These are phyloP conservation scores for Nephila pilipes DNA, from an alignment of 1,140 invertebrate species.

Conservation along the genomic window DNA sequence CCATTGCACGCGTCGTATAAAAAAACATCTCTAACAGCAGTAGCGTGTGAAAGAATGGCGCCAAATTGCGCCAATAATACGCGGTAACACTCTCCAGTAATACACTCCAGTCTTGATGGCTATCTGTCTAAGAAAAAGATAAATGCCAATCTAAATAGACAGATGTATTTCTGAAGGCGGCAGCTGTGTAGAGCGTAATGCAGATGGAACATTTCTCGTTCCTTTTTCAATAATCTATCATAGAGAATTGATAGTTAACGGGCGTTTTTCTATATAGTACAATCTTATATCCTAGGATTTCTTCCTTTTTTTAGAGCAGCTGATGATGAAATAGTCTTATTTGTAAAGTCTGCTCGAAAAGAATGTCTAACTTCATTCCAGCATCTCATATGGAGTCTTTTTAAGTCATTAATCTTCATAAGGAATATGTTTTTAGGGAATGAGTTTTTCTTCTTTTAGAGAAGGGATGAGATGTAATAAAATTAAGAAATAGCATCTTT, in stretches of 20 bases:
- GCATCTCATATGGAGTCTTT: neutral
- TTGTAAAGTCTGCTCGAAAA: no score
- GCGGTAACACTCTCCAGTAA: neutral
- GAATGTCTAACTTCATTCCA: neutral
- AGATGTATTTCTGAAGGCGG: slow-evolving; percentile 41
- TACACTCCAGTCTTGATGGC: slow-evolving; percentile 42
- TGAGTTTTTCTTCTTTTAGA: neutral
- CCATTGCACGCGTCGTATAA: slow-evolving; percentile 26
- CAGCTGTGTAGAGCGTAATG: slow-evolving; percentile 48
- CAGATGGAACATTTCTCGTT: slow-evolving; percentile 50
- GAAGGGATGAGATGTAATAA: neutral
- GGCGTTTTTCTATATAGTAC: slow-evolving; percentile 50
- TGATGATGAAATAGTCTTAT: slow-evolving; percentile 22
- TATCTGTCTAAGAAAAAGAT: slow-evolving; percentile 50
- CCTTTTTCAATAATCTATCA: slow-evolving; percentile 66
- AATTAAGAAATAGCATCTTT: neutral
- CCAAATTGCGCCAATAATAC: slow-evolving; percentile 64
- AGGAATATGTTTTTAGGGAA: neutral
- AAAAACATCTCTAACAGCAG: neutral
- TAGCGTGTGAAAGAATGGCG: slow-evolving; percentile 55
- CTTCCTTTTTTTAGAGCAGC: slow-evolving; percentile 51
- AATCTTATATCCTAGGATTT: slow-evolving; percentile 59
- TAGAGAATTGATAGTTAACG: slow-evolving; percentile 74
- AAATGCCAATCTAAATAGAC: slow-evolving; percentile 67
- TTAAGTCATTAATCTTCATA: neutral